Conservation (phyloP, 2,113 vertebrate species). For the Oxyura jamaicensis region DNA sequence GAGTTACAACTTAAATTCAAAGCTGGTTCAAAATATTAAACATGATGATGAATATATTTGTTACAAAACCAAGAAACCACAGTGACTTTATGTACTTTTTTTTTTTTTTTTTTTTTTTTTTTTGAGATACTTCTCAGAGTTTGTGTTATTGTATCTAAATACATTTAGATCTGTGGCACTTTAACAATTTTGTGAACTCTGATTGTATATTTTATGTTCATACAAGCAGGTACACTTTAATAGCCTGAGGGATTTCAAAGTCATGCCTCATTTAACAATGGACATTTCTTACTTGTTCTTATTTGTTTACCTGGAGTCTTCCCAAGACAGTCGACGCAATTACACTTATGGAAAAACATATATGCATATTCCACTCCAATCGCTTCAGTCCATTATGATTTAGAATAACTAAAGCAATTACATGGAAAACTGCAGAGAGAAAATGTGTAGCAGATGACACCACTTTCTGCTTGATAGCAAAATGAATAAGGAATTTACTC, state of each 20-base stretch:
- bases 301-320: neutral
- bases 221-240: neutral
- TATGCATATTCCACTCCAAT: neutral
- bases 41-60: fast-evolving
- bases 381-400: neutral
- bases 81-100: neutral
- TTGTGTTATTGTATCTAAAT: neutral
- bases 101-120: neutral
- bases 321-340: neutral
- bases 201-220: neutral
- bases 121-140: neutral
- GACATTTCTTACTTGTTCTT: neutral
- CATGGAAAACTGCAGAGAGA: neutral
- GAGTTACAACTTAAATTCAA: neutral
- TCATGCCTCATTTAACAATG: neutral
- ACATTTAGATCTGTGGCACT: neutral
- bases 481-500: neutral
- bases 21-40: neutral
- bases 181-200: neutral
- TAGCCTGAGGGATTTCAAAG: neutral
- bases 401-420: neutral
- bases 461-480: neutral
- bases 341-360: neutral
- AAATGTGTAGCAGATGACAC: neutral
- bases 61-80: neutral